Evolutionary conservation across 92 coral and sea anemone genomes (phyloP).

Genomic region (Porites rus): DNA sequence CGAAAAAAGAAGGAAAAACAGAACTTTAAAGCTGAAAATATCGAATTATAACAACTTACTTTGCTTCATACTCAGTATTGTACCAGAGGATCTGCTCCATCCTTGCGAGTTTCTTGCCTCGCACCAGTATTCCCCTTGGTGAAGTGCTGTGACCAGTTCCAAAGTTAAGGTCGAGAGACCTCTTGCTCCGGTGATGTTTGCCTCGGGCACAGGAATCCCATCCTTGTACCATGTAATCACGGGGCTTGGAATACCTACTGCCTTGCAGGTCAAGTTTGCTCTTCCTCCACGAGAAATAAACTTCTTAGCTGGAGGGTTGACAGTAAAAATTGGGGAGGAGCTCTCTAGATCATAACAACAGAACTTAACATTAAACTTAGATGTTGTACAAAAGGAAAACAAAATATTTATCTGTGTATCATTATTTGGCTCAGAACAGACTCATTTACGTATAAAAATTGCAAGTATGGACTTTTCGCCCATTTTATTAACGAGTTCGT

Average conservation of each 20-base stretch:
- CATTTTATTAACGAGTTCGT: too few species aligned
- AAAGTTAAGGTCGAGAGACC: conserved; percentile 21
- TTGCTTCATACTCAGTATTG: background rate
- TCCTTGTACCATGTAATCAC: conserved; percentile 28
- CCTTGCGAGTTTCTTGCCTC: conserved; percentile 27
- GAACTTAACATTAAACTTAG: background rate
- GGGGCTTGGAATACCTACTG: conserved; percentile 20
- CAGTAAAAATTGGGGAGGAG: conserved; percentile 4
- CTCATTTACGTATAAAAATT: too few species aligned
- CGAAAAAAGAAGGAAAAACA: too few species aligned
- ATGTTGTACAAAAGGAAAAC: background rate
- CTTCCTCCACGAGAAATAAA: background rate
- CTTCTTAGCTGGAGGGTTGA: background rate
- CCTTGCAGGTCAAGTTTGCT: conserved; percentile 4
- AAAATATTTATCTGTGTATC: background rate
- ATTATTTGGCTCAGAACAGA: background rate
- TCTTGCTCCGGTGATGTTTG: background rate
- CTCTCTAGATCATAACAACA: conserved; percentile 11
- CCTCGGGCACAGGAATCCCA: background rate
- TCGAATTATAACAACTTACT: background rate
- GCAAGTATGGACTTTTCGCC: too few species aligned
- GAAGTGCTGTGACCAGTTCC: background rate
- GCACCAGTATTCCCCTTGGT: conserved; percentile 50
- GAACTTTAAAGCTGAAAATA: too few species aligned
- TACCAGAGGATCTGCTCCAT: conserved; percentile 1